Conservation (phyloP, 2,797 vertebrate species). For the Telmatherina bonti region DNA sequence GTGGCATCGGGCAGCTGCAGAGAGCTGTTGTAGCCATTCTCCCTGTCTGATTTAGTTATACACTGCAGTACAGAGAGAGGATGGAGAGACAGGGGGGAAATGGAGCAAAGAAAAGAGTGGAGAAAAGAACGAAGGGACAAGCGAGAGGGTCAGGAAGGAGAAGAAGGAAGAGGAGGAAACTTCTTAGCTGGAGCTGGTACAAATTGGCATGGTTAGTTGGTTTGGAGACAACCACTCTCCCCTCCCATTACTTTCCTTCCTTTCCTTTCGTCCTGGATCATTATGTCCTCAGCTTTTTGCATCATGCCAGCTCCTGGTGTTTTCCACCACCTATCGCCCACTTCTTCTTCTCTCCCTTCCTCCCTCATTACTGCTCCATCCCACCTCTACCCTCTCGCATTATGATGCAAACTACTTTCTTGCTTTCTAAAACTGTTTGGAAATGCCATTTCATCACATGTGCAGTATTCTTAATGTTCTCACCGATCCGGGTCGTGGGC, state of each 20-base stretch:
- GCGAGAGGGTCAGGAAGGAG: conserved; percentile 30
- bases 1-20: conserved; percentile 94
- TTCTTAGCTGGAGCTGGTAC: conserved; percentile 63
- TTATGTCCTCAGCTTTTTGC: conserved; percentile 53
- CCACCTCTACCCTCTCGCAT: conserved; percentile 26
- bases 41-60: conserved; percentile 91
- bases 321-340: conserved; percentile 21
- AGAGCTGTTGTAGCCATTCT: conserved; percentile 89
- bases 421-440: conserved; percentile 3
- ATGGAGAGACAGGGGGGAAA: conserved; percentile 20
- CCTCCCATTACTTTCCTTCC: conserved; percentile 38
- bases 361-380: conserved; percentile 23
- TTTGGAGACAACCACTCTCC: conserved; percentile 28
- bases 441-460: conserved; percentile 1
- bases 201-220: conserved; percentile 64
- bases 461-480: conserved; percentile 60
- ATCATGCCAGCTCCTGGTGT: conserved; percentile 46
- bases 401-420: conserved; percentile 3
- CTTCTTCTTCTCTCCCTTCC: conserved; percentile 22
- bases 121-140: conserved; percentile 20
- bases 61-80: conserved; percentile 82
- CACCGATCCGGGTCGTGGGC: conserved; percentile 92
- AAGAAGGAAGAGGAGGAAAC: conserved; percentile 49
- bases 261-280: conserved; percentile 55
- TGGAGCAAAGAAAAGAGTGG: conserved; percentile 14